Conservation (phyloP, 2,113 vertebrate genomes). For the Gallinago undulata region DNA sequence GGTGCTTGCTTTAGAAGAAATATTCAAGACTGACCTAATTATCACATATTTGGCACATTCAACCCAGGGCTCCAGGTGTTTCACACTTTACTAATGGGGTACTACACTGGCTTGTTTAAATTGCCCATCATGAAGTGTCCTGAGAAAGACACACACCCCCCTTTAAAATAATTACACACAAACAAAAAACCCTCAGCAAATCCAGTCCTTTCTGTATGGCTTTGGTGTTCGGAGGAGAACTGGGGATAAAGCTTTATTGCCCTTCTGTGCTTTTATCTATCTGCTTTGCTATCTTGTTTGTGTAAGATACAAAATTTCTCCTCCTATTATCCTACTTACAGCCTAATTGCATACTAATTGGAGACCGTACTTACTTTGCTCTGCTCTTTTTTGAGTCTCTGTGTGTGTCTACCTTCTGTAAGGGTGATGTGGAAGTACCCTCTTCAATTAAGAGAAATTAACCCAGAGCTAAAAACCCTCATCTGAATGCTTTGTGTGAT, state of each 20-base stretch:
- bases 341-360: not conserved
- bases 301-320: not conserved
- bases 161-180: not conserved
- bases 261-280: not conserved
- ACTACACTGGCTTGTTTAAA: constrained; percentile 6
- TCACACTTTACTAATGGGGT: not conserved
- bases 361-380: not conserved
- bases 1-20: constrained; percentile 27
- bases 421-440: not conserved
- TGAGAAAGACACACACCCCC: not conserved
- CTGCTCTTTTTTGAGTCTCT: not conserved
- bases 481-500: not conserved
- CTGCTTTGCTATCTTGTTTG: constrained; percentile 2
- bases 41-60: constrained; percentile 7
- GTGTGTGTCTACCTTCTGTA: rapidly evolving
- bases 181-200: not conserved
- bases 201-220: not conserved
- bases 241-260: constrained; percentile 8
- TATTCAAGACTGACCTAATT: constrained; percentile 64
- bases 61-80: not conserved
- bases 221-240: constrained; percentile 16
- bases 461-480: not conserved
- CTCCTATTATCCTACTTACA: not conserved
- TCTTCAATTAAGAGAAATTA: not conserved
- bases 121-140: not conserved